Evolutionary conservation across 2,113 vertebrate genomes (phyloP), one percentile per base, ranked within the genome.

Genomic region (Paramisgurnus dabryanus): DNA sequence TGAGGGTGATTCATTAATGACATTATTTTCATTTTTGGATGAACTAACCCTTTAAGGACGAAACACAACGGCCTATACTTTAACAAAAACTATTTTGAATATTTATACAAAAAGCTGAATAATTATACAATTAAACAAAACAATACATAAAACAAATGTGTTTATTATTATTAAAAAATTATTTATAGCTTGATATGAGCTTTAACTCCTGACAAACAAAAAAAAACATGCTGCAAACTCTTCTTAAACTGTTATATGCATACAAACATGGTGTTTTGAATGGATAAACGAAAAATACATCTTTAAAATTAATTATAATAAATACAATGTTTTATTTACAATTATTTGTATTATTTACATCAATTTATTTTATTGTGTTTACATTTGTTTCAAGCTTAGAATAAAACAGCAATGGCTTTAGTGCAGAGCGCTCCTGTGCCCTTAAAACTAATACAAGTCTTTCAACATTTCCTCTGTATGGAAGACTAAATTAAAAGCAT

Each of bases 91-190:
- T 34, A 34, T 34, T 34, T 34, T 34, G 27, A 34, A 34, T 34
- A 34, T 34, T 34, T 34, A 34, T 34, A 34, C 27, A 34, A 34
- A 34, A 34, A 34, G 27, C 27, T 34, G 27, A 34, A 34, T 34
- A 2, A 34, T 13, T 13, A 43, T 45, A n/a, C n/a, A 58, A 74
- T 18, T 6, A 74, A 72, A 74, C 39, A 74, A 13, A 61, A 45
- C 49, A 57, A 79, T 70, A 66, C 50, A 67, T 76, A 86, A 82
- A 75, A 68, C 87, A 91, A 92, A 94, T 88, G 89, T 82, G 65
- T 94, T 94, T 95, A 96, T 96, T 95, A 92, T 94, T 90, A 93
- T 94, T 95, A 94, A 94, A 96, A 96, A 96, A 96, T 87, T 78
- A 89, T 87, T 85, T 92, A 93, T 82, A 90, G 83, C 87, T 78